A percentile compares a stretch with the other conserved stretches of the same genome.
Evolutionary conservation across 2,797 vertebrate genomes (phyloP).

Genomic region (Hyperoplus lanceolatus): DNA sequence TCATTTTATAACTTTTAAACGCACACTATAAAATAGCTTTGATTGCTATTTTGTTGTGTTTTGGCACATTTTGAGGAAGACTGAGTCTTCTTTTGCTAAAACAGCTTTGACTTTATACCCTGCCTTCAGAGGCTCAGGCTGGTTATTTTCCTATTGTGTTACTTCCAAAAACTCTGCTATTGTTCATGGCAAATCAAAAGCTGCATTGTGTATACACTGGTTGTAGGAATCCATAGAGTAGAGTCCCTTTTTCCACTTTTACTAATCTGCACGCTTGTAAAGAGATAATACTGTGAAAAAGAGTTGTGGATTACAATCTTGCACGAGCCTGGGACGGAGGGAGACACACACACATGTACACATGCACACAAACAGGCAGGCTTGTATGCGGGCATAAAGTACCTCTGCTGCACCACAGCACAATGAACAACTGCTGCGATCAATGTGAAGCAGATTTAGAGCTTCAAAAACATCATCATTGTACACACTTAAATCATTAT

Average conservation of each 20-base stretch:
- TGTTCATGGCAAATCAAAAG: conserved; percentile 61
- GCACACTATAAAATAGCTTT: conserved; percentile 66
- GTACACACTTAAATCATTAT: conserved; percentile 49
- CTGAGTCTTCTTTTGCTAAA: conserved; percentile 32
- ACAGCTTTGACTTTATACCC: conserved; percentile 47
- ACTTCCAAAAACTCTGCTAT: conserved; percentile 46
- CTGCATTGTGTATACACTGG: conserved; percentile 38
- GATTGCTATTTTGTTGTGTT: conserved; percentile 68
- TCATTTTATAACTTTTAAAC: conserved; percentile 67
- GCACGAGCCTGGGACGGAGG: conserved; percentile 19
- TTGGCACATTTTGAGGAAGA: conserved; percentile 65
- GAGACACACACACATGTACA: neutral
- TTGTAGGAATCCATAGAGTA: conserved; percentile 56
- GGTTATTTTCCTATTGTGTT: conserved; percentile 45
- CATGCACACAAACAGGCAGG: conserved; percentile 5
- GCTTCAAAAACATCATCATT: conserved; percentile 50
- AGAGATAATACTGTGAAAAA: conserved; percentile 32
- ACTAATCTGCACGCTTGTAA: conserved; percentile 62
- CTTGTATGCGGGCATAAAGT: neutral
- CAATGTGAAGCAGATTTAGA: conserved; percentile 59
- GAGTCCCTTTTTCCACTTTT: conserved; percentile 46
- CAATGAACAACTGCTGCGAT: conserved; percentile 35
- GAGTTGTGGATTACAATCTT: conserved; percentile 54
- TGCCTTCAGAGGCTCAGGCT: conserved; percentile 45
- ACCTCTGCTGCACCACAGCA: conserved; percentile 11